Evolutionary conservation across 2,888 invertebrate species (phyloP), one percentile per base, ranked within the genome.

Genomic region (Torymus texanus): DNA sequence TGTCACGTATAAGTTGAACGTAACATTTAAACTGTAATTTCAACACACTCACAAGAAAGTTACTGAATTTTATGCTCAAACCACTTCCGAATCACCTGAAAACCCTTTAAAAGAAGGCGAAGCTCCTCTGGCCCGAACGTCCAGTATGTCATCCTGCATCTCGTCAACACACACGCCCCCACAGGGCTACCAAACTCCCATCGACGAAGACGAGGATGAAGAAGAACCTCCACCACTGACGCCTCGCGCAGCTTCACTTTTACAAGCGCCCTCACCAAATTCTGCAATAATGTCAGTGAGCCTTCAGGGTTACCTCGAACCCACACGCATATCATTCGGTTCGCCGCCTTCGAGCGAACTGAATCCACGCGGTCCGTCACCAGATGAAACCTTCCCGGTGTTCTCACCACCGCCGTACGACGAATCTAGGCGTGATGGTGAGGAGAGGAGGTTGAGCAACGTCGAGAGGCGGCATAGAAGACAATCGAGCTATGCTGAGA

Each of bases 281-380:
- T 96, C 97, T 0, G 97, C 96, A 0, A 93, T 95, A 8, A 94
- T 95, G 93, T 96, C 97, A 0, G 94, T 95, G 8, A 95, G 96
- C 1, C 92, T 96, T 51, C 97, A 97, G 84, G 96, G 95, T 24
- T 97, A 96, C 87, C 92, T 97, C 83, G 97, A 97, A 86, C 95
- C 96, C 0, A 94, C 95, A 41, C 93, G 96, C 68, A 94, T 97
- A 84, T 96, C 96, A 0, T 94, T 96, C 90, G 94, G 94, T 85
- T 95, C 95, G 10, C 95, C 95, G 13, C 94, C 95, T 3, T 93
- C 94, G 84, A 95, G 95, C 75, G 95, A 95, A 82, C 90, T 95
- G 63, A 92, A 93, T 84, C 93, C 93, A 21, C 92, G 94, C 41
- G 93, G 93, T 29, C 93, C 93, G 14, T 94, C 94, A 75, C 94